phyloP scores from a whole-genome alignment of 1,140 invertebrate genomes.

The Sycophaga agraensis region DNA sequence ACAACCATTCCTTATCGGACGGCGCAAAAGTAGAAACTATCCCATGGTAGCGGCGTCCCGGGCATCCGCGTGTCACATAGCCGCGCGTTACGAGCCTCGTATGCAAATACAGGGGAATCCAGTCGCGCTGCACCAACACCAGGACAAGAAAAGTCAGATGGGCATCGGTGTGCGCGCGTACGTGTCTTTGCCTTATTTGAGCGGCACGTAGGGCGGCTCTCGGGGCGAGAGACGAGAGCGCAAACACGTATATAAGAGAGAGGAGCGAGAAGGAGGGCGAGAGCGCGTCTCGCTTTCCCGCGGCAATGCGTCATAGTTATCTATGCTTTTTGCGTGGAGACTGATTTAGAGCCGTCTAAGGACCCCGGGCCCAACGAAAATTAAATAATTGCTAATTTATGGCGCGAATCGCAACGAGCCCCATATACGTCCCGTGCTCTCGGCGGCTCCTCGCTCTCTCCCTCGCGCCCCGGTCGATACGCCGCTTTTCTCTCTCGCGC shows the following conservation, averaged over 20 bases:
- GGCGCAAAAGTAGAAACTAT: no score
- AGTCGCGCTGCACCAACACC: no score
- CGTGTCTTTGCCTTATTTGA: not conserved
- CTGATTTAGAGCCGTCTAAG: conserved; percentile 61
- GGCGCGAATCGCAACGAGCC: conserved; percentile 48
- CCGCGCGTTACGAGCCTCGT: no score
- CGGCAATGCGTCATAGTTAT: conserved; percentile 60
- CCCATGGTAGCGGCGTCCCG: no score
- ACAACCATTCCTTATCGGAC: no score
- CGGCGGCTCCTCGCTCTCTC: conserved; percentile 33
- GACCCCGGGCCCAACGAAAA: conserved; percentile 58
- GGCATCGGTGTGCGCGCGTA: no score
- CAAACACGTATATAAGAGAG: conserved; percentile 7
- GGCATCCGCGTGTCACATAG: no score
- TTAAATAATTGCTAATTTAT: conserved; percentile 62
- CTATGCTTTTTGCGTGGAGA: conserved; percentile 60
- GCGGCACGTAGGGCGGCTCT: no score
- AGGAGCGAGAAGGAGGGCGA: not conserved
- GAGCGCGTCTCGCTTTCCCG: conserved; percentile 46
- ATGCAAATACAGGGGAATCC: no score
- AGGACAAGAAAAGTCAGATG: no score
- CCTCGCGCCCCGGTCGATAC: conserved; percentile 36
- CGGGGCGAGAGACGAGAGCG: conserved; percentile 1
- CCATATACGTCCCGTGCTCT: conserved; percentile 6
- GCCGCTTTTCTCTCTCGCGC: conserved; percentile 25